These are phyloP conservation scores for Zeuzera pyrina DNA, from an alignment of 2,888 invertebrate genomes.

Conservation along the genomic window DNA sequence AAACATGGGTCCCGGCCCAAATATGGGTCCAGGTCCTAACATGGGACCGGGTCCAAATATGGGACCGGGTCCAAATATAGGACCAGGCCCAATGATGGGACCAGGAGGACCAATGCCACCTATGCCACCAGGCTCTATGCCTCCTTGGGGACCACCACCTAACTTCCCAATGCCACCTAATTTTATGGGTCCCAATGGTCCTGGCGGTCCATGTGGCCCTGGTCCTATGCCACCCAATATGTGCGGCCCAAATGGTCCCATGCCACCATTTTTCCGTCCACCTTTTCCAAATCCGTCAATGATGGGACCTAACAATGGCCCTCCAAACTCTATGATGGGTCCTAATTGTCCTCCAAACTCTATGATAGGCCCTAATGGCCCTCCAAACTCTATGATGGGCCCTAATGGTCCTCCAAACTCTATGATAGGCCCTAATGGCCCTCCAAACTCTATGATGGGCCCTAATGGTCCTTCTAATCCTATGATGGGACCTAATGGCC, in stretches of 20 bases:
- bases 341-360: slow-evolving; percentile 3
- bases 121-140: slow-evolving; percentile 57
- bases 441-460: slow-evolving; percentile 1
- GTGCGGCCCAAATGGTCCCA: slow-evolving; percentile 35
- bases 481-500: slow-evolving; percentile 25
- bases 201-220: slow-evolving; percentile 17
- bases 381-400: slow-evolving; percentile 3
- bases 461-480: slow-evolving; percentile 5
- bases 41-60: slow-evolving; percentile 54
- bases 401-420: slow-evolving; percentile 2
- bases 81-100: slow-evolving; percentile 38
- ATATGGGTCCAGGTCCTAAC: slow-evolving; percentile 51
- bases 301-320: slow-evolving; percentile 29
- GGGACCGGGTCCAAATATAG: slow-evolving; percentile 54
- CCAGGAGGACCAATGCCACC: slow-evolving; percentile 48
- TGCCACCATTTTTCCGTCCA: slow-evolving; percentile 31
- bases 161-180: slow-evolving; percentile 55
- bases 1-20: slow-evolving; percentile 25
- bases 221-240: slow-evolving; percentile 34
- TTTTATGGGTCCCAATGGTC: slow-evolving; percentile 55
- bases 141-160: slow-evolving; percentile 51
- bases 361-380: slow-evolving; percentile 2
- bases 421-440: slow-evolving; percentile 1
- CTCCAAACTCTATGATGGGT: slow-evolving; percentile 26
- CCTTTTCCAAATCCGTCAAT: slow-evolving; percentile 3